A percentile compares a stretch with the other conserved stretches of the same genome.
phyloP scores from a whole-genome alignment of 2,888 invertebrate genomes.

The Perizoma affinitatum region DNA sequence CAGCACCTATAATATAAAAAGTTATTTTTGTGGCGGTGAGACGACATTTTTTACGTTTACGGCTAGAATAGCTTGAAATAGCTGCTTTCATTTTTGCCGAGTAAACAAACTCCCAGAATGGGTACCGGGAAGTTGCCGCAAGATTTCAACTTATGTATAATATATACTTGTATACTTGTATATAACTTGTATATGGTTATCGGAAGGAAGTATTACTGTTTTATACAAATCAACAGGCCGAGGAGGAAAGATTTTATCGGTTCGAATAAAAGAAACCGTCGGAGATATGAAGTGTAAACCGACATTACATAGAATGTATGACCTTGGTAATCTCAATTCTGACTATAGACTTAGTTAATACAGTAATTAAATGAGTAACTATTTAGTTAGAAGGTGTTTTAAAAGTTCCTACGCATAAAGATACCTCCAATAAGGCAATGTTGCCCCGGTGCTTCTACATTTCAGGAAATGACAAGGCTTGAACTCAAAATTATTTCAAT shows the following conservation, averaged over 20 bases:
- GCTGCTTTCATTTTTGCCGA: constrained; percentile 19
- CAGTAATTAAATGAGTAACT: background rate
- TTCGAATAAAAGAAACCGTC: constrained; percentile 15
- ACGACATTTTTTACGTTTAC: constrained; percentile 58
- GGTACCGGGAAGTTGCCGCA: constrained; percentile 4
- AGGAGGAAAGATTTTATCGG: constrained; percentile 7
- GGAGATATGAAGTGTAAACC: background rate
- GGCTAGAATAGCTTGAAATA: constrained; percentile 38
- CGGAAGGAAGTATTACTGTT: constrained; percentile 12
- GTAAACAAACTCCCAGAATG: constrained; percentile 6
- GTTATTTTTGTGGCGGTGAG: constrained; percentile 59
- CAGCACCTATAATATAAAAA: constrained; percentile 69
- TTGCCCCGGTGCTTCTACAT: constrained; percentile 5
- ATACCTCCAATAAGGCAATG: background rate
- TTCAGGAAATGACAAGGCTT: background rate
- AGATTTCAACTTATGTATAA: no score
- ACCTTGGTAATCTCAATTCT: no score
- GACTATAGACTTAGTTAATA: no score
- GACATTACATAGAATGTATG: background rate
- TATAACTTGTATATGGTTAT: constrained; percentile 22
- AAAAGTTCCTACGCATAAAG: background rate
- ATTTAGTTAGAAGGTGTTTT: background rate
- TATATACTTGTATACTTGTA: no score
- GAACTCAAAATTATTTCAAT: constrained; percentile 7
- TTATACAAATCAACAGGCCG: constrained; percentile 4